phyloP scores from a whole-genome alignment of 2,797 vertebrate genomes.

The Cetoscarus ocellatus region DNA sequence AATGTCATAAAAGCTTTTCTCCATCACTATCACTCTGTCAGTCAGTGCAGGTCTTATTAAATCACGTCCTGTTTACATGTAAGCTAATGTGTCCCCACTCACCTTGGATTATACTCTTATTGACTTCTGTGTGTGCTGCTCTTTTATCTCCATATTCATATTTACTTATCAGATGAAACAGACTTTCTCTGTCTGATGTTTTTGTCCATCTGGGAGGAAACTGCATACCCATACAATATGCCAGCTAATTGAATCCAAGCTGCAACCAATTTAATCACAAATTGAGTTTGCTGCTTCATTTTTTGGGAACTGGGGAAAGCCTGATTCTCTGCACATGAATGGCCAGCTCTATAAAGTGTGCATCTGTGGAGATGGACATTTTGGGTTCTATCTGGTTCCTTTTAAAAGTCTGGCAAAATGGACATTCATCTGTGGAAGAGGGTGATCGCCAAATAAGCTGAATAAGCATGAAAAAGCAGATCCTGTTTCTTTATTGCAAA shows the following conservation, averaged over 20 bases:
- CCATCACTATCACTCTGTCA: constrained; percentile 18
- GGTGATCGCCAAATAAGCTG: not conserved
- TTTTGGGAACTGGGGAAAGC: constrained; percentile 66
- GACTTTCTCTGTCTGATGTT: constrained; percentile 14
- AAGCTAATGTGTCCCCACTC: constrained; percentile 11
- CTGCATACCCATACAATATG: constrained; percentile 15
- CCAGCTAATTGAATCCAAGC: constrained; percentile 72
- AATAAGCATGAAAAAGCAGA: not conserved
- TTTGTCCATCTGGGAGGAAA: constrained; percentile 32
- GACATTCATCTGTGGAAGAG: not conserved
- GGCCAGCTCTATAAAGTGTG: constrained; percentile 47
- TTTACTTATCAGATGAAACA: constrained; percentile 12
- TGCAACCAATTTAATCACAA: constrained; percentile 80
- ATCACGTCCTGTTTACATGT: constrained; percentile 17
- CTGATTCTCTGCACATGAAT: constrained; percentile 75
- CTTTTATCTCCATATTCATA: constrained; percentile 20
- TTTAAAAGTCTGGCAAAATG: not conserved
- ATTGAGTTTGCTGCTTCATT: constrained; percentile 77
- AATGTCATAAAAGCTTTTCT: constrained; percentile 29
- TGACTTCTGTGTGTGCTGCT: not conserved
- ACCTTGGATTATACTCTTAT: constrained; percentile 33
- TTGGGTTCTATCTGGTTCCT: not conserved
- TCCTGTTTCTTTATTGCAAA: not conserved
- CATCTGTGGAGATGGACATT: constrained; percentile 15
- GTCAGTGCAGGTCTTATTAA: constrained; percentile 1